Conservation (phyloP, 2,113 vertebrate genomes). For the Calypte anna region DNA sequence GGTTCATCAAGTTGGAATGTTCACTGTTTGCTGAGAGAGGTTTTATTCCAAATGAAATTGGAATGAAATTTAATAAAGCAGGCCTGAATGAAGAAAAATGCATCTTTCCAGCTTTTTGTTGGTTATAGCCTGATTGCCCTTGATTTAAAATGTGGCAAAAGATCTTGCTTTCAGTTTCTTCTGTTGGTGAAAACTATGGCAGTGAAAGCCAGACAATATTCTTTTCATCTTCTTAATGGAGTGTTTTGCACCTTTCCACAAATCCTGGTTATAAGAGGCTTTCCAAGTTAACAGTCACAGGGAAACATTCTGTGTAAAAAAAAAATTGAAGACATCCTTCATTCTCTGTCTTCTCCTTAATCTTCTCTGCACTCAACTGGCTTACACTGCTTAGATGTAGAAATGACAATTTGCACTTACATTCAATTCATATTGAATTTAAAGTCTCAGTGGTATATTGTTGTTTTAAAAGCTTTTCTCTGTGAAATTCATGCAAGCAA, state of each 20-base stretch:
- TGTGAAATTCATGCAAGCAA: background rate
- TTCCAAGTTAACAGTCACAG: background rate
- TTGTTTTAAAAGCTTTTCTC: background rate
- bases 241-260: background rate
- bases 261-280: background rate
- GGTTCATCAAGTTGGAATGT: background rate
- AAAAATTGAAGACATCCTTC: background rate
- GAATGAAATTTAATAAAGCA: background rate
- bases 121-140: background rate
- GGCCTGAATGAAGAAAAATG: background rate
- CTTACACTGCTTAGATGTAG: background rate
- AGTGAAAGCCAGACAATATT: background rate
- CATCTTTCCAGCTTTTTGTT: background rate
- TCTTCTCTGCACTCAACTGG: background rate
- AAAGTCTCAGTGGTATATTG: background rate
- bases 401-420: background rate
- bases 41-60: background rate
- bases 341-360: background rate
- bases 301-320: background rate
- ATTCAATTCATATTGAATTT: background rate
- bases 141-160: background rate
- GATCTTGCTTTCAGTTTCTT: background rate
- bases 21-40: background rate
- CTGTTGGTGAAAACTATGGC: background rate
- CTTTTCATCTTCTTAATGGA: background rate